A percentile compares a stretch with the other conserved stretches of the same genome.
phyloP scores from a whole-genome alignment of 2,888 invertebrate genomes.

The Ochropacha duplaris region DNA sequence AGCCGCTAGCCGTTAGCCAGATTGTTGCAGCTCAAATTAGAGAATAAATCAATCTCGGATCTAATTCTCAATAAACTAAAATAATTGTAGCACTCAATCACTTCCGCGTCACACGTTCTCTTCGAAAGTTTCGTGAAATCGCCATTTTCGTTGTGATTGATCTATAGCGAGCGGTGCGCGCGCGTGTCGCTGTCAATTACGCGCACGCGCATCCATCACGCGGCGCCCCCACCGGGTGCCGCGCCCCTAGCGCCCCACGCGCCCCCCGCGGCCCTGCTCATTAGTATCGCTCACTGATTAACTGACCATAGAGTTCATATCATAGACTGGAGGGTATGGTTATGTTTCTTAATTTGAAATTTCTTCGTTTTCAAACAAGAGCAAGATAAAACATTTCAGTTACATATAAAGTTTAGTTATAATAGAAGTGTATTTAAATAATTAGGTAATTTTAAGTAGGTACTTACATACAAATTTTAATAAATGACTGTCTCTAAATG shows the following conservation, averaged over 20 bases:
- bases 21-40: neutral
- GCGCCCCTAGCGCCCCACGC: neutral
- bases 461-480: too few relatives aligned
- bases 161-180: slow-evolving; percentile 19
- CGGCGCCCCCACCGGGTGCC: neutral
- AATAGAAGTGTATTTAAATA: too few relatives aligned
- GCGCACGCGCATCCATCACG: slow-evolving; percentile 49
- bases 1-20: neutral
- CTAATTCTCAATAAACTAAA: neutral
- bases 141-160: slow-evolving; percentile 3
- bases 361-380: too few relatives aligned
- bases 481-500: too few relatives aligned
- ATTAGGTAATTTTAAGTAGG: too few relatives aligned
- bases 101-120: slow-evolving; percentile 10
- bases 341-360: neutral
- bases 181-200: slow-evolving; percentile 52
- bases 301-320: neutral
- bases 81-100: neutral
- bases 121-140: slow-evolving; percentile 9
- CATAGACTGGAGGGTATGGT: neutral
- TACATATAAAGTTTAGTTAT: too few relatives aligned
- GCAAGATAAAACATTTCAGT: too few relatives aligned
- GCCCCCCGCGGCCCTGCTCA: neutral
- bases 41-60: neutral
- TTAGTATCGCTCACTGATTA: neutral